Evolutionary conservation across 1,140 invertebrate genomes (phyloP), one percentile per base, ranked within the genome.

Genomic region (Thaumetopoea pityocampa): DNA sequence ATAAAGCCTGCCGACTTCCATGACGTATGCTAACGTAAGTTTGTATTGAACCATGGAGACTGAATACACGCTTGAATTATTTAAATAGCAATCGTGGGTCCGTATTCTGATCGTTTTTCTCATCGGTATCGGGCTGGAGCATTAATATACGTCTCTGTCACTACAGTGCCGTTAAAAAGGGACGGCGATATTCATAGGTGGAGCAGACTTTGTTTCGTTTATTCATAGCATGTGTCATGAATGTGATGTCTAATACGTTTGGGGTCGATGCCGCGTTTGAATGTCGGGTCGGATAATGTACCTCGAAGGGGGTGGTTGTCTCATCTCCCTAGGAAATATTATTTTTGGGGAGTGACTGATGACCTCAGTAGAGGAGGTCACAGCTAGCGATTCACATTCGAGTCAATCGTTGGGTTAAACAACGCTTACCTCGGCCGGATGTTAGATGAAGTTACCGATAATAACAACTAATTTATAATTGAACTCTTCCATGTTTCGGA

Each of bases 71-170:
- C 58, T 59, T 81, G 77, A 81, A 81, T 81, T 77, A 82, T 82
- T 82, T 79, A 82, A 68, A 73, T 71, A 67, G 66, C 72, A 82
- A 79, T 82, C 76, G 63, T 69, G 68, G 60, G 59, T 81, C 66
- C 56, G 69, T 73, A 72, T 74, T 71, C 65, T 67, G 67, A 80
- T 80, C 72, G 66, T 76, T 74, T 63, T 66, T 74, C 68, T 74
- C 73, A 73, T 74, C 58, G 64, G 50, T 58, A 67, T 68, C 65
- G 49, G 57, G 59, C 55, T 49, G 55, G 24, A 57, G 23, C 27
- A 10, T 14, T 48, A n/a, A 19, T 46, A 9, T 46, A 37, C 28
- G 42, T 54, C 50, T 49, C 50, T 33, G 36, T 54, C 24, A 4
- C 11, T 26, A 28, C 12, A 15, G 14, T 37, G n/a, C 30, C 5